Base-by-base conservation (phyloP, 2,113 vertebrate species). In the Balaeniceps rex region DNA sequence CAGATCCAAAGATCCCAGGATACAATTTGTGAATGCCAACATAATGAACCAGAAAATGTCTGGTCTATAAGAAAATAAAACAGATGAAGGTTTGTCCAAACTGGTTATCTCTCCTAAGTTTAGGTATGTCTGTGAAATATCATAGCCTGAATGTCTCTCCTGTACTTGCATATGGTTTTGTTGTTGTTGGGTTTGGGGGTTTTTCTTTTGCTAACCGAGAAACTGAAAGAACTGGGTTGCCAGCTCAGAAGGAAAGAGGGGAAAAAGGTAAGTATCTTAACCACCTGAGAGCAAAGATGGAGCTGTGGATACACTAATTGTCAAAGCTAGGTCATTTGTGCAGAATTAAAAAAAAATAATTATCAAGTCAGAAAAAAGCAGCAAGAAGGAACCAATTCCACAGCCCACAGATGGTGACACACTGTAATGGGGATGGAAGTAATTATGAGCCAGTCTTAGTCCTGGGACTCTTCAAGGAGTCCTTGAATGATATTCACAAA, bases 401-500 rank as follows among this genome's bases (percentile, higher is more conserved):
- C n/a, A 82, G 57, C 42, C 63, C 78, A 83, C 95, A 96, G 92
- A 96, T 93, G 92, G 95, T 87, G 91, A 90, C 87, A 96, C 81
- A 93, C 66, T 91, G 83, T 85, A 75, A 76, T 63, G 58, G 66
- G 75, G 66, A 96, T 91, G 90, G 84, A 94, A 91, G 66, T 54
- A 96, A 95, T 97, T 96, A 93, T 15, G 33, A 96, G 66, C 13
- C 61, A 68, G 74, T 71, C 61, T 79, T 76, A 77, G 90, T 76
- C 36, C 58, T 76, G 74, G 58, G 92, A 96, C 78, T 91, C 71
- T 74, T 83, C 94, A 96, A 97, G 82, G 78, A 93, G 74, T 85
- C 96, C 92, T 96, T 96, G 90, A 96, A 83, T 31, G 66, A 92
- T 91, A 93, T 70, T 95, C 93, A 83, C 82, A 93, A 95, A 83